These are phyloP conservation scores for Drosophila ironensis DNA, from an alignment of 1,140 invertebrate species.

Conservation along the genomic window DNA sequence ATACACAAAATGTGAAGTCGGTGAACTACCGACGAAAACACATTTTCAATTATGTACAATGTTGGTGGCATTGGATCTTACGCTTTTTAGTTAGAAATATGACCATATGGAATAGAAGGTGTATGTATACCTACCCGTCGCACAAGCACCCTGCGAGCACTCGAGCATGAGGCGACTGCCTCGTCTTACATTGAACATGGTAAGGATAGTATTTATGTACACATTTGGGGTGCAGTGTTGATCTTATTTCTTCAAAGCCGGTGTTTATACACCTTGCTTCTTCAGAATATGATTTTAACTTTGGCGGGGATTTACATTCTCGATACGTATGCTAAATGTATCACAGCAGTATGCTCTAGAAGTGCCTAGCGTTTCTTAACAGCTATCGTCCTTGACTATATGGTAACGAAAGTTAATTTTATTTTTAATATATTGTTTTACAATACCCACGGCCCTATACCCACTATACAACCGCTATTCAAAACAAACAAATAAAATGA, in stretches of 20 bases:
- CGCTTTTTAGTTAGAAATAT: too few species aligned
- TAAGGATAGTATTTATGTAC: conserved; percentile 11
- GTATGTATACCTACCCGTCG: conserved; percentile 37
- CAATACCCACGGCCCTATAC: conserved; percentile 30
- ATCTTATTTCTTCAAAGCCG: conserved; percentile 3
- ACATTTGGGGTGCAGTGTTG: conserved; percentile 9
- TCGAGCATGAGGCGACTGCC: conserved; percentile 9
- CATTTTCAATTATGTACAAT: conserved; percentile 43
- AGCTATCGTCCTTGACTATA: conserved; percentile 68
- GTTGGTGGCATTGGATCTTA: conserved; percentile 9
- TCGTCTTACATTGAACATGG: conserved; percentile 11
- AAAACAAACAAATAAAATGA: conserved; percentile 32
- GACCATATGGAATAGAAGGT: not conserved
- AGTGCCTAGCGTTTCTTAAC: conserved; percentile 70
- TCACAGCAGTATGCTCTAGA: conserved; percentile 79
- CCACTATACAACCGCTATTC: conserved; percentile 14
- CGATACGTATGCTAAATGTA: conserved; percentile 77
- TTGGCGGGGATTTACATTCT: too few species aligned
- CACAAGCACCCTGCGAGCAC: conserved; percentile 19
- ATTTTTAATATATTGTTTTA: conserved; percentile 32
- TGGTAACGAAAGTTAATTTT: conserved; percentile 45
- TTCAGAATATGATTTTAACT: conserved; percentile 1
- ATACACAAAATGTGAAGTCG: too few species aligned
- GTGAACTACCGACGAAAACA: conserved; percentile 4
- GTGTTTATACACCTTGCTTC: conserved; percentile 25